Percentiles rank a stretch among this genome's conserved stretches.
Evolutionary conservation across 2,888 invertebrate species (phyloP).

Genomic region (Gryllus longicercus): DNA sequence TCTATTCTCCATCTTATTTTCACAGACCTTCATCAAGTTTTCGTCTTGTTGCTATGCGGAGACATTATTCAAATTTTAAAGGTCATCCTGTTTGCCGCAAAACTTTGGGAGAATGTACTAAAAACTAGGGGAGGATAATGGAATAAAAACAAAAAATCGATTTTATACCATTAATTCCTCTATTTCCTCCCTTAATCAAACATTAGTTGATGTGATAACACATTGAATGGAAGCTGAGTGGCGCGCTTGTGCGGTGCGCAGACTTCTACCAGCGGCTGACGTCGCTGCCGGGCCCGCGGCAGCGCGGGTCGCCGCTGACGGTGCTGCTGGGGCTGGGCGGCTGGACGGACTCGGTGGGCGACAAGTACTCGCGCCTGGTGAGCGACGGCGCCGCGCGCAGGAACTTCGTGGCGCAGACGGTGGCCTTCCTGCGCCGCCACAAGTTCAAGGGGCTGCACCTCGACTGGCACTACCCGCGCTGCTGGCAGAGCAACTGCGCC

Average conservation of each 20-base stretch:
- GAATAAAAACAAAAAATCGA: too few relatives aligned
- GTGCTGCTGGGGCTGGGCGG: constrained; percentile 86
- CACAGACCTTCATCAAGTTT: too few relatives aligned
- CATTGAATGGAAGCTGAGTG: background rate
- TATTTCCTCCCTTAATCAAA: background rate
- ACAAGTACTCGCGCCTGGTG: constrained; percentile 79
- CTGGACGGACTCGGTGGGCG: constrained; percentile 89
- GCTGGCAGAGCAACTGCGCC: constrained; percentile 87
- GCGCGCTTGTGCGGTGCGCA: constrained; percentile 43
- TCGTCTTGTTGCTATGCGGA: too few relatives aligned
- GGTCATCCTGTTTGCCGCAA: too few relatives aligned
- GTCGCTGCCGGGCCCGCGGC: constrained; percentile 52
- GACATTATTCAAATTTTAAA: too few relatives aligned
- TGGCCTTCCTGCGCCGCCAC: constrained; percentile 68
- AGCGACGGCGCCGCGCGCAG: constrained; percentile 62
- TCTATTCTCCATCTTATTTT: too few relatives aligned
- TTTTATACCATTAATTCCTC: background rate
- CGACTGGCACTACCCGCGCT: constrained; percentile 93
- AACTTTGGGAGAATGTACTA: too few relatives aligned
- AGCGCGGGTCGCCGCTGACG: constrained; percentile 43
- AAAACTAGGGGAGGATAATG: too few relatives aligned
- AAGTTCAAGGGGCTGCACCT: constrained; percentile 84
- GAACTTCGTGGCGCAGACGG: constrained; percentile 66
- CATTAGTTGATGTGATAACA: background rate
- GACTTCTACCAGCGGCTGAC: constrained; percentile 78